Conservation (phyloP, 2,797 vertebrate genomes). For the Ctenosaura bakeri region DNA sequence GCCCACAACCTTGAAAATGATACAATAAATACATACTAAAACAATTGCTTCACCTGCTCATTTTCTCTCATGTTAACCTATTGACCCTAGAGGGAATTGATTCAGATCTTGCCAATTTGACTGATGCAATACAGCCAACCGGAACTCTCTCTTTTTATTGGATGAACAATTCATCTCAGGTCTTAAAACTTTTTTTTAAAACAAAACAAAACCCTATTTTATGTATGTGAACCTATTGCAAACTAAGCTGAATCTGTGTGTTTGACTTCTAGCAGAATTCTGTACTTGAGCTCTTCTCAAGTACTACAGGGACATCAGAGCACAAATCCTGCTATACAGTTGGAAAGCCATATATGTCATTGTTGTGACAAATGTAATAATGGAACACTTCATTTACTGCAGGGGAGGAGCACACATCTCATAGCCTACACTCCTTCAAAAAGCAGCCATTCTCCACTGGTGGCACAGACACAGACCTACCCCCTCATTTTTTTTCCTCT, state of each 20-base stretch:
- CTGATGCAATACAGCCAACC: background rate
- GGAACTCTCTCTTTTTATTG: background rate
- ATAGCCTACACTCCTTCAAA: background rate
- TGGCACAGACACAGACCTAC: background rate
- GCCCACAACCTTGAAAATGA: conserved; percentile 23
- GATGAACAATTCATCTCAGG: conserved; percentile 20
- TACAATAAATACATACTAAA: conserved; percentile 42
- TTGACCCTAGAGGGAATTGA: background rate
- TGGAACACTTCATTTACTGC: background rate
- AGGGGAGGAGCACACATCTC: background rate
- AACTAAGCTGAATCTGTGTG: background rate
- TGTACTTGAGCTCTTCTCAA: background rate
- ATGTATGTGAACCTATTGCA: background rate
- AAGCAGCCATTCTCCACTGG: background rate
- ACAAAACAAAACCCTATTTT: background rate
- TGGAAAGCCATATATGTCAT: background rate
- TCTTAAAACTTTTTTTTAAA: background rate
- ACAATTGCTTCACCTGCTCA: conserved; percentile 32
- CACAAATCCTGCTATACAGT: background rate
- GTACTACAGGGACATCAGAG: background rate
- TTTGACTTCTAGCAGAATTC: conserved; percentile 8
- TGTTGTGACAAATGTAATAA: background rate
- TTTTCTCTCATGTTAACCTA: conserved; percentile 49
- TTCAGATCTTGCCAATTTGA: conserved; percentile 35
- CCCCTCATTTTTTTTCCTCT: background rate